Conservation (phyloP, 2,797 vertebrate species). For the Varecia variegata region DNA sequence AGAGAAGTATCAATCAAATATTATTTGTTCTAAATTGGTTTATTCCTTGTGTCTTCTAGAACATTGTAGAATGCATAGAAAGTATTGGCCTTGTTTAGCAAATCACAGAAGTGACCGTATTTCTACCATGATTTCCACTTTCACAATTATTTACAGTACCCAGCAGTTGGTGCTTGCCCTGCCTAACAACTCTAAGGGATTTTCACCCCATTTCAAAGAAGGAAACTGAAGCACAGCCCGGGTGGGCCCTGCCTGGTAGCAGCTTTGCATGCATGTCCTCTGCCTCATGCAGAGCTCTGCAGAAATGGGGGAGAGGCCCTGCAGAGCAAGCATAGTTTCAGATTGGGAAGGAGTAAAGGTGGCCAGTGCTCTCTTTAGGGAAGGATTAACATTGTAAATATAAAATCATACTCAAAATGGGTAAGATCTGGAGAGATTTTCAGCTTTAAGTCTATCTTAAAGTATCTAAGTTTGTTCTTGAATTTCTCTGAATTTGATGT, state of each 20-base stretch:
- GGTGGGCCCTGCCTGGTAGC: not conserved
- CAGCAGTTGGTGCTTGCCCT: not conserved
- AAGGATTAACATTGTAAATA: not conserved
- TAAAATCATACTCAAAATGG: not conserved
- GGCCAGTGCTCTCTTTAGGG: not conserved
- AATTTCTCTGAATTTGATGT: not conserved
- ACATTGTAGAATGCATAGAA: not conserved
- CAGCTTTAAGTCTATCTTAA: not conserved
- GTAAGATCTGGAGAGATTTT: not conserved
- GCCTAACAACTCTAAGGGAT: not conserved
- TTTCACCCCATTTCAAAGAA: not conserved
- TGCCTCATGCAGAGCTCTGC: not conserved
- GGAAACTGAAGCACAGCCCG: not conserved
- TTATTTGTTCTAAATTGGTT: not conserved
- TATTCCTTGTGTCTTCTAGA: not conserved
- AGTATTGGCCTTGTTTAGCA: not conserved
- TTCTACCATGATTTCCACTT: not conserved
- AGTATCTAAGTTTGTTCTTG: not conserved
- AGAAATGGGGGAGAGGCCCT: no score
- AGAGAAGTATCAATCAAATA: not conserved
- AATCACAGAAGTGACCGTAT: not conserved
- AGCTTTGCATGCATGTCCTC: fast-evolving
- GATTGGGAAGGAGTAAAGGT: not conserved
- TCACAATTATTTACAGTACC: fast-evolving
- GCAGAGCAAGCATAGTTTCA: not conserved